Conservation (phyloP, 2,797 vertebrate genomes). For the Microchirus variegatus region DNA sequence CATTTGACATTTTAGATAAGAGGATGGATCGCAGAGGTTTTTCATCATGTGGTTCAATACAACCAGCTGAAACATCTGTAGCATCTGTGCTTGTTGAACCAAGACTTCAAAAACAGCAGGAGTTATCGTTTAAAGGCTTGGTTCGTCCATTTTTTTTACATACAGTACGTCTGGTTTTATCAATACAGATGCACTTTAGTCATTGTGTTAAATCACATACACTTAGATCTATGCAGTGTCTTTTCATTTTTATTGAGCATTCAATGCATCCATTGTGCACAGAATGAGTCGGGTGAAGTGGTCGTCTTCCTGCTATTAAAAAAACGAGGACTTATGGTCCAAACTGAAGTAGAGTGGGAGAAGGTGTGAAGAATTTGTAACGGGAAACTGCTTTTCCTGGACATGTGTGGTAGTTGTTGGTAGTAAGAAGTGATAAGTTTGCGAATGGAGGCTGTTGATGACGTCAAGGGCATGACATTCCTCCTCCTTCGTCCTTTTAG, state of each 20-base stretch:
- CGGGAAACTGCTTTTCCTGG: slow-evolving; percentile 31
- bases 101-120: neutral
- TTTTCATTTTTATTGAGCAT: too few species aligned
- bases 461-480: slow-evolving; percentile 40
- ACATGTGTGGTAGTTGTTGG: slow-evolving; percentile 15
- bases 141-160: slow-evolving; percentile 1
- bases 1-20: slow-evolving; percentile 36
- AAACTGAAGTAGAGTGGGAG: neutral
- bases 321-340: neutral
- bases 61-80: slow-evolving; percentile 6
- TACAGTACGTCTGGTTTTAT: too few species aligned
- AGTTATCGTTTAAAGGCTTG: neutral
- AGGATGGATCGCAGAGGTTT: neutral
- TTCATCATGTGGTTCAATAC: slow-evolving; percentile 8
- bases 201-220: too few species aligned
- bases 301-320: too few species aligned
- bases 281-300: too few species aligned
- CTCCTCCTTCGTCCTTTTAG: slow-evolving; percentile 20
- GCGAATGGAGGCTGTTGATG: slow-evolving; percentile 23
- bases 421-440: slow-evolving; percentile 30
- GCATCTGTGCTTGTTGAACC: neutral
- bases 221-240: too few species aligned
- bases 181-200: too few species aligned
- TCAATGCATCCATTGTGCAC: too few species aligned
- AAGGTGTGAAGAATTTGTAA: slow-evolving; percentile 27